Evolutionary conservation across 1,140 invertebrate species (phyloP), one percentile per base, ranked within the genome.

Genomic region (Drosophila parabipectinata): DNA sequence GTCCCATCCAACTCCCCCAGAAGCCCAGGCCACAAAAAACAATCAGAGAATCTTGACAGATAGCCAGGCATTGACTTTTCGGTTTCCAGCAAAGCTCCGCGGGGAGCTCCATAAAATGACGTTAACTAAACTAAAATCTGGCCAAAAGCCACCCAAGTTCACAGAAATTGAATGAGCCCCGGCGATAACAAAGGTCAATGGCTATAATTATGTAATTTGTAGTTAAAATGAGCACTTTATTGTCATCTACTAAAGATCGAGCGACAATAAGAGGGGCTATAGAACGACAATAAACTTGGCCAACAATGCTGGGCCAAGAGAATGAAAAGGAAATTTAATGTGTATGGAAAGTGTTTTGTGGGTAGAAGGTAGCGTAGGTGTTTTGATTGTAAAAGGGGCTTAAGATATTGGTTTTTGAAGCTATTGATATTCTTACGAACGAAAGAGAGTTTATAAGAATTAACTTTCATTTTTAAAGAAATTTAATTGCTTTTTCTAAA

Each of bases 141-240:
- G 47, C 47, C 56, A 53, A 39, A 21, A 58, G 62, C 80, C 83
- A 88, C 83, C 69, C 78, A 79, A 79, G 71, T 63, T 50, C 54
- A 45, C 34, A 4, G 69, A 55, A 73, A 63, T 73, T 63, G 54
- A 72, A 64, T 79, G 66, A 67, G 53, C 59, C 59, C 34, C 12
- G 28, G 18, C 57, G 67, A 50, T 47, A 68, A 60, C 76, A 84
- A 77, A 66, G 50, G 71, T 63, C 71, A 74, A 60, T 59, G 57
- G 62, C 54, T 44, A 85, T 84, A 85, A 85, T 85, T 87, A 87
- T 85, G 78, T 87, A 85, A 85, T 85, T 77, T 81, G 82, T 87
- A 52, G 61, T 52, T 41, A 28, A 59, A 77, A 74, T 85, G 64
- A 41, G 56, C 47, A 59, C 63, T 84, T 85, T 53, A 66, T 77